Base-by-base conservation (phyloP, 2,888 invertebrate genomes). In the Drosophila atripex region DNA sequence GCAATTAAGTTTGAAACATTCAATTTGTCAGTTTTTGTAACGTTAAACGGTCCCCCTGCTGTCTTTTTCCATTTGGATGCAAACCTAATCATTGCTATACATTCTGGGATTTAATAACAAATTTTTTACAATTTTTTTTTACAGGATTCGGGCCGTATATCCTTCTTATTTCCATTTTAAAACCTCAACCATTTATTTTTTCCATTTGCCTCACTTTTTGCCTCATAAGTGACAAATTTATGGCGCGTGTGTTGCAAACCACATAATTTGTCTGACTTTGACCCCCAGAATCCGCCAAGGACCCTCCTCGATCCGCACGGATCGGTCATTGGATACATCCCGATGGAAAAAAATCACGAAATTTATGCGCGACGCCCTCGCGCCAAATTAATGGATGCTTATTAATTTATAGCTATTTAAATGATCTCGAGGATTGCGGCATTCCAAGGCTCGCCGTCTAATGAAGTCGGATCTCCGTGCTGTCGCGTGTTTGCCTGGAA, bases 301-400 rank as follows among this genome's bases (percentile, higher is more conserved):
- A 49, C 25, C 11, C 68, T 43, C 41, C 47, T 32, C 28, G 25
- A 25, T 16, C 23, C 51, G n/a, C 45, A 49, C 41, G 56, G 45
- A 60, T 55, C 55, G 66, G 71, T 64, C 55, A 50, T 49, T 35
- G 51, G 39, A 77, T 73, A 68, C 55, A 69, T 46, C 68, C 69
- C 73, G 11, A 66, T 28, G 35, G 35, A 35, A 66, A 46, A 71
- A 78, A 80, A 82, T 74, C 82, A 76, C 43, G 23, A 71, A 85
- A 84, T 84, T 84, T 84, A 86, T 84, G 86, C 80, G 60, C 80
- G 80, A 84, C 84, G 78, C 80, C 86, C 75, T 72, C 72, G 75
- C 80, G 80, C 84, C 86, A 84, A 84, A 86, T 84, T 86, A 84
- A 84, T 84, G 84, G 85, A 85, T 78, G 79, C 87, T 86, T 84